phyloP scores from a whole-genome alignment of 2,888 invertebrate genomes.

The Drosophila quinaria region DNA sequence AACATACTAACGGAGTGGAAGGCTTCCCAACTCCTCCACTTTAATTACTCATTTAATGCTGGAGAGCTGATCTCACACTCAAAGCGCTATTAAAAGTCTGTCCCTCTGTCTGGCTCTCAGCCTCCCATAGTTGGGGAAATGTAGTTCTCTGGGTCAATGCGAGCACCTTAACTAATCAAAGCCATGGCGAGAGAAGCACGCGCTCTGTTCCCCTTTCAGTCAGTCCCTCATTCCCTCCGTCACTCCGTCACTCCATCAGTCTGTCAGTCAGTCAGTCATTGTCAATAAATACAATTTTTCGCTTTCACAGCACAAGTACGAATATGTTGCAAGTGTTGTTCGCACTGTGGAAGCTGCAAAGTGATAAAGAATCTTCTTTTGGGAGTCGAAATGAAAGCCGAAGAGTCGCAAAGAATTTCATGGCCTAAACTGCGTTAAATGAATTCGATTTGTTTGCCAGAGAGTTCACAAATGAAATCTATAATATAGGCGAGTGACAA shows the following conservation, averaged over 20 bases:
- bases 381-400: conserved; percentile 45
- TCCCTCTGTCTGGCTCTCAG: conserved; percentile 26
- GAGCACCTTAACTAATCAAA: conserved; percentile 76
- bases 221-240: conserved; percentile 11
- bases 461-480: conserved; percentile 8
- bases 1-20: conserved; percentile 37
- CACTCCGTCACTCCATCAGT: not conserved
- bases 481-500: conserved; percentile 58
- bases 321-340: conserved; percentile 40
- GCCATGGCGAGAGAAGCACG: conserved; percentile 39
- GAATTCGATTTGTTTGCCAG: conserved; percentile 62
- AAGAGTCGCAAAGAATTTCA: conserved; percentile 42
- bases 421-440: conserved; percentile 45
- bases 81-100: conserved; percentile 47
- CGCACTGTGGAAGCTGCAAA: conserved; percentile 35
- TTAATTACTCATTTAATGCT: conserved; percentile 71
- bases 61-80: conserved; percentile 48
- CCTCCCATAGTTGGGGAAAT: conserved; percentile 49
- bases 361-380: conserved; percentile 40
- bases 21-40: conserved; percentile 47
- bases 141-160: conserved; percentile 80
- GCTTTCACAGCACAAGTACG: conserved; percentile 58
- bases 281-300: conserved; percentile 58
- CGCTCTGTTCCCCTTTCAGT: conserved; percentile 14
- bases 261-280: conserved; percentile 31